phyloP scores from a whole-genome alignment of 2,797 vertebrate genomes.

The Stomatorhinus walkeri region DNA sequence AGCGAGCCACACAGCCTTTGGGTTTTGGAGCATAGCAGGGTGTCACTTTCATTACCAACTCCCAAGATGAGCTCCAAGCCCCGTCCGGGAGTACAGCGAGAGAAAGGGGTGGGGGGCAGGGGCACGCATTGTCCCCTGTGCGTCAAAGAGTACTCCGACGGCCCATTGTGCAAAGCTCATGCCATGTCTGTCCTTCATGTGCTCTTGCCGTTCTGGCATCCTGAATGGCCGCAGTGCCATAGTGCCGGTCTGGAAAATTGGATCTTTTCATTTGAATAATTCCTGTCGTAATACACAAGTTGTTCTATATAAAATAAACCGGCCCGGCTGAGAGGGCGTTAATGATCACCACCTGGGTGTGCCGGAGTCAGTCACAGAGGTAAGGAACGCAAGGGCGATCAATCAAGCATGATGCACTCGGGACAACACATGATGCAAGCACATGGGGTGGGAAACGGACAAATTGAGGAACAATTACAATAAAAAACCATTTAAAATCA shows the following conservation, averaged over 20 bases:
- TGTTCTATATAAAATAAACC: conserved; percentile 20
- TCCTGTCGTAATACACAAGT: conserved; percentile 20
- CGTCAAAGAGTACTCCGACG: background rate
- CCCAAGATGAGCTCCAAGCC: background rate
- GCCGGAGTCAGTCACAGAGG: background rate
- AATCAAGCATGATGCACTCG: background rate
- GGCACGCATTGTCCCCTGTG: background rate
- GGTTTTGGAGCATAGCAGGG: background rate
- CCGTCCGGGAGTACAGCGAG: background rate
- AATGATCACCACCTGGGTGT: background rate
- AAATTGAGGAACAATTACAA: background rate
- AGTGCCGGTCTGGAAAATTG: conserved; percentile 29
- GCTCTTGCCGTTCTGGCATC: conserved; percentile 14
- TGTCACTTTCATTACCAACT: background rate
- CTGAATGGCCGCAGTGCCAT: conserved; percentile 14
- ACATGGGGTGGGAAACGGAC: background rate
- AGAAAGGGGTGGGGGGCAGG: background rate
- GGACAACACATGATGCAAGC: background rate
- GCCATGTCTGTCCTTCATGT: background rate
- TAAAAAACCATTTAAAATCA: background rate
- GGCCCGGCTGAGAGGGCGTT: background rate
- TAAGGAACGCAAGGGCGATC: background rate
- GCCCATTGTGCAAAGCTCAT: background rate
- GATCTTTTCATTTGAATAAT: conserved; percentile 37
- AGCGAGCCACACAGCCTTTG: background rate